Evolutionary conservation across 2,797 vertebrate genomes (phyloP).

Genomic region (Sciurus carolinensis): DNA sequence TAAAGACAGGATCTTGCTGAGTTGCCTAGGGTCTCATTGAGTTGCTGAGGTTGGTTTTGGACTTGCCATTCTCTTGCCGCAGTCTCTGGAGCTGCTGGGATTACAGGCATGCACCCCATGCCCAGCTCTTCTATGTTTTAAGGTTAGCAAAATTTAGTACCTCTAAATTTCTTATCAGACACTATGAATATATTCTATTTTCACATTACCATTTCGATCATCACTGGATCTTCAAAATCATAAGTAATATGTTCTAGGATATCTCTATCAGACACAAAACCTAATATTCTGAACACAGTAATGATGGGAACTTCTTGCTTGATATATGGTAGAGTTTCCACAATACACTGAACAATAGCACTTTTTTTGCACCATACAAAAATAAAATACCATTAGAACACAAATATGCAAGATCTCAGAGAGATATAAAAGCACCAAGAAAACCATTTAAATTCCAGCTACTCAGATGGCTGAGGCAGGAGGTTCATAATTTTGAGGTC

Average conservation of each 20-base stretch:
- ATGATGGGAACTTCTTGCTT: conserved; percentile 99
- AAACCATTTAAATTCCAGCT: too few relatives aligned
- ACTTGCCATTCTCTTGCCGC: too few relatives aligned
- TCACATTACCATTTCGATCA: conserved; percentile 98
- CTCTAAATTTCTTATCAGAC: background rate
- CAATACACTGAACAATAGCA: conserved; percentile 98
- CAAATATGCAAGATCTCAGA: background rate
- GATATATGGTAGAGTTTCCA: conserved; percentile 98
- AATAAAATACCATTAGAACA: background rate
- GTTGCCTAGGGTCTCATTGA: too few relatives aligned
- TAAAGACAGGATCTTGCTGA: too few relatives aligned
- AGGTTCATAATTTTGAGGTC: too few relatives aligned
- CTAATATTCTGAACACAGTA: conserved; percentile 97
- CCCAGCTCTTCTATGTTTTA: background rate
- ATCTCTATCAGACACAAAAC: conserved; percentile 98
- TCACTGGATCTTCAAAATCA: conserved; percentile 99
- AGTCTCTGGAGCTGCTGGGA: too few relatives aligned
- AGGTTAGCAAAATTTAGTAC: conserved; percentile 25
- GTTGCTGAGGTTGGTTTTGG: too few relatives aligned
- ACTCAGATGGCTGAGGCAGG: too few relatives aligned
- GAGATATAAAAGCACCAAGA: too few relatives aligned
- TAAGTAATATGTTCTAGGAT: conserved; percentile 99
- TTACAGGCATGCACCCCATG: too few relatives aligned
- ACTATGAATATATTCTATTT: conserved; percentile 57
- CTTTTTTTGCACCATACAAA: conserved; percentile 63